Evolutionary conservation across 2,797 vertebrate species (phyloP), one percentile per base, ranked within the genome.

Genomic region (Anableps anableps): DNA sequence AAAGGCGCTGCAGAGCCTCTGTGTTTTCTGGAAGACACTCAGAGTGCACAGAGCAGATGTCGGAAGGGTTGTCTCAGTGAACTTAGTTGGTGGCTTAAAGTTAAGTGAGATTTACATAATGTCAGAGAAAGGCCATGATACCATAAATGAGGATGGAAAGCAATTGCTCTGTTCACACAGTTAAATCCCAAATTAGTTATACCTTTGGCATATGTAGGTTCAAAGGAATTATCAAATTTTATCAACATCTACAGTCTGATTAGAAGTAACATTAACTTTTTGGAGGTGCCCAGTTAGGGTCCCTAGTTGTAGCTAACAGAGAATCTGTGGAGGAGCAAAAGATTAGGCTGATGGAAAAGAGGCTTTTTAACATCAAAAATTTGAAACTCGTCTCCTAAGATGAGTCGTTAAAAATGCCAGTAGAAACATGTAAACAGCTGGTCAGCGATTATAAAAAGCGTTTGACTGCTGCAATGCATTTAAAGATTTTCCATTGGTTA

Each of bases 21-120:
- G 66, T 71, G 77, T 89, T 83, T 85, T 72, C 68, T 85, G 77
- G 79, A 85, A 80, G 86, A 91, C 82, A 83, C 78, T 85, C 85
- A 79, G 80, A 87, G 83, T 86, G 79, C 84, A 88, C 87, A 89
- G 74, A 91, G 74, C 76, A 88, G 80, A 82, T 84, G 93, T 86
- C 86, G 45, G 64, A 92, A 84, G 93, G 90, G 26, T 53, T 53
- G 77, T 74, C 58, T 87, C 82, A 88, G 88, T 92, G 93, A 95
- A 94, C 91, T 78, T 80, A 71, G 86, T 86, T 77, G 36, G 76
- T 88, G 80, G 76, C 80, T 41, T 23, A 68, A 68, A 68, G 36
- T 26, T 23, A 41, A 26, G 36, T 41, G 21, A 41, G 36, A 41
- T 68, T 41, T 38, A 68, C 64, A 68, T 66, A 21, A 9, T 68